phyloP scores from a whole-genome alignment of 2,888 invertebrate species.

The Chrysopilus asiliformis region DNA sequence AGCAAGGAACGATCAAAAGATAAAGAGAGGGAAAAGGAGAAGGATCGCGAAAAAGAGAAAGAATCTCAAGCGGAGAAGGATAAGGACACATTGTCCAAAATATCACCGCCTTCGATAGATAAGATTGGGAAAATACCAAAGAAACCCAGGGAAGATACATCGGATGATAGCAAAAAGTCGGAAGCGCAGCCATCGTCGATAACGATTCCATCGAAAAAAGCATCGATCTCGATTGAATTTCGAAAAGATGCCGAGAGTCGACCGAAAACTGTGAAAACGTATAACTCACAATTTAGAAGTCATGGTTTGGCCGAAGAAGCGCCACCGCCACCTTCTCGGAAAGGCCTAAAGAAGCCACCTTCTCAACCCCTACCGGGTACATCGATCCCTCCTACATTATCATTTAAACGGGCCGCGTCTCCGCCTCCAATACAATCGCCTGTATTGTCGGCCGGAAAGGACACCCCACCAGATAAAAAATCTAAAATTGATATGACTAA shows the following conservation, averaged over 20 bases:
- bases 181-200: no score
- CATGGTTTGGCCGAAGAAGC: conserved; percentile 81
- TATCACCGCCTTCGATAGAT: conserved; percentile 51
- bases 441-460: not conserved
- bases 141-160: conserved; percentile 42
- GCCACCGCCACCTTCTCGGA: conserved; percentile 70
- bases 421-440: conserved; percentile 20
- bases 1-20: conserved; percentile 21
- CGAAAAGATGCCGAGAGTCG: conserved; percentile 56
- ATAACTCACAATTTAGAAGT: conserved; percentile 80
- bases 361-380: conserved; percentile 32
- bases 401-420: conserved; percentile 22
- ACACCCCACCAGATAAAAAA: conserved; percentile 55
- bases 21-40: conserved; percentile 18
- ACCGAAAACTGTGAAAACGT: conserved; percentile 84
- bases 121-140: conserved; percentile 70
- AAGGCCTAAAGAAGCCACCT: conserved; percentile 46
- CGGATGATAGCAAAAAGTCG: conserved; percentile 13
- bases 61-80: conserved; percentile 48
- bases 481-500: conserved; percentile 46
- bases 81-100: conserved; percentile 52
- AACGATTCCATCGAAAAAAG: conserved; percentile 40
- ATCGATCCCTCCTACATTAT: conserved; percentile 15
- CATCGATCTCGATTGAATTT: conserved; percentile 70
- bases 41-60: conserved; percentile 35